phyloP scores from a whole-genome alignment of 2,797 vertebrate species.

The Myiotriccus ornatus region DNA sequence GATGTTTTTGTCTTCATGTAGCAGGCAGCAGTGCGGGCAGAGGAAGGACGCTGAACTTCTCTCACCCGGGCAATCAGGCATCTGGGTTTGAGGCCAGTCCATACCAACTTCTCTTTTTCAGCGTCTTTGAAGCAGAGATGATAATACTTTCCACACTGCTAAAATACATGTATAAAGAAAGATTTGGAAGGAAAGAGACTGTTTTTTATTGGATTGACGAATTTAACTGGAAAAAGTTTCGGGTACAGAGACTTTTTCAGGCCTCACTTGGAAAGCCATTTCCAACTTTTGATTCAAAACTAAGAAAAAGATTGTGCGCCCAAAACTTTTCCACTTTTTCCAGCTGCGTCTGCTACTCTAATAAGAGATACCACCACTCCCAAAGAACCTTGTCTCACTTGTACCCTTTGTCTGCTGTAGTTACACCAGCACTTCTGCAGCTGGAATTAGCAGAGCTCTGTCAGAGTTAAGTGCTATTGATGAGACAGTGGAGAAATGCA shows the following conservation, averaged over 20 bases:
- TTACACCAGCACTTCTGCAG: background rate
- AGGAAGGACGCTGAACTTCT: background rate
- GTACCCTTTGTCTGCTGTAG: accelerated
- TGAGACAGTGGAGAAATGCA: background rate
- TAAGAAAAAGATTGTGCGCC: background rate
- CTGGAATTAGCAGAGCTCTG: background rate
- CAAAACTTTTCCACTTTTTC: background rate
- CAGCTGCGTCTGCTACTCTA: background rate
- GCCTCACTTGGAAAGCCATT: background rate
- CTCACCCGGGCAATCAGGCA: background rate
- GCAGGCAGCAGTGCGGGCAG: background rate
- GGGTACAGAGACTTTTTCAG: background rate
- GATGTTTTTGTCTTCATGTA: background rate
- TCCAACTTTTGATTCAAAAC: background rate
- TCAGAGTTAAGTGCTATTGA: background rate
- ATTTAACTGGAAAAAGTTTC: background rate
- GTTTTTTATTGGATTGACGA: background rate
- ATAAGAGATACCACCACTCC: background rate
- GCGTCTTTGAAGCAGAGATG: background rate
- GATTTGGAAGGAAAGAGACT: background rate
- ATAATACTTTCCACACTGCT: background rate
- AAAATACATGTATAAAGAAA: background rate
- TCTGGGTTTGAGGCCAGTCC: background rate
- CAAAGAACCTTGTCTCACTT: background rate
- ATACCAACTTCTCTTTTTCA: background rate